Evolutionary conservation across 2,797 vertebrate genomes (phyloP), one percentile per base, ranked within the genome.

Genomic region (Characodon lateralis): DNA sequence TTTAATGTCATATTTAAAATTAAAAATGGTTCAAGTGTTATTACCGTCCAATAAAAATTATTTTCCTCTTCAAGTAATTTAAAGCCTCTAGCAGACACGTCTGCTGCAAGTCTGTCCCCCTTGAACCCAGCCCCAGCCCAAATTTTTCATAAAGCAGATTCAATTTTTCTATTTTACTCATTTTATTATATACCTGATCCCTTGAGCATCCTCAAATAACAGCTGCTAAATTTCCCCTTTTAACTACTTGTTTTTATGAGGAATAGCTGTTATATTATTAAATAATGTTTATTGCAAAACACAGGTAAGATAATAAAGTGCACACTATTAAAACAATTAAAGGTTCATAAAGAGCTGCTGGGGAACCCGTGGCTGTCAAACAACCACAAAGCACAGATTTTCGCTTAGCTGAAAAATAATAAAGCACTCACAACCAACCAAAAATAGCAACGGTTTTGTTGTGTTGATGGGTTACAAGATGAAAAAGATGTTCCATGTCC

Each of bases 121-220:
- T 86, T 59, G 56, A 72, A 88, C 76, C 77, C 75, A 71, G 13
- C 68, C 59, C 70, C 66, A 74, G 74, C 65, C 50, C 74, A 59
- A 65, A 73, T 82, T 82, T 77, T 86, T 70, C 82, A 81, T 89
- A 72, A 71, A 87, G 82, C 81, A 78, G 76, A 93, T 91, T 93
- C 78, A 93, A 93, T 95, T 93, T 94, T 94, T 93, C 80, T 89
- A 89, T 90, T 89, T 84, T 86, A 95, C 93, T 93, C 81, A 93
- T 92, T 92, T 89, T 90, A 91, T 93, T 92, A 93, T 83, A 86
- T 82, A 79, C 74, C 72, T 63, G 39, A 86, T 89, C 86, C 80
- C 85, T 89, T 81, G 22, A n/a, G 24, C 13, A n/a, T 59, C 78
- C 85, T 85, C 83, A 84, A 80, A 85, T 81, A 85, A 85, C 43